Conservation (phyloP, 2,888 invertebrate genomes). For the Dorcus hopei region DNA sequence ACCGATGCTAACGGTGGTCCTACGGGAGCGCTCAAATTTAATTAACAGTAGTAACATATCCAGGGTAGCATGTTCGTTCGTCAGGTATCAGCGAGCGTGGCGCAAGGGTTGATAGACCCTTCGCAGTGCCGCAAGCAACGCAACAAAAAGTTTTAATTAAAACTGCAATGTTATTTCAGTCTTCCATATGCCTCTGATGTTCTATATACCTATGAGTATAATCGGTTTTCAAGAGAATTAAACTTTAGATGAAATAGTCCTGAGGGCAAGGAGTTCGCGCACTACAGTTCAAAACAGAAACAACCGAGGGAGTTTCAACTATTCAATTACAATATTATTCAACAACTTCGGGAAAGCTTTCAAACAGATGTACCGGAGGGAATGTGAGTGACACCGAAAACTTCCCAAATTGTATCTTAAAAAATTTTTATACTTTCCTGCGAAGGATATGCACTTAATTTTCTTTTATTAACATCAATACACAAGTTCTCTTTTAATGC, state of each 20-base stretch:
- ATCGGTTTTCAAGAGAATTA: conserved; percentile 3
- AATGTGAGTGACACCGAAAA: not conserved
- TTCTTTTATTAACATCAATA: not conserved
- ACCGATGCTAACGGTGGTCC: conserved; percentile 18
- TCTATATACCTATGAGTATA: conserved; percentile 3
- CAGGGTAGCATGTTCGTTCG: conserved; percentile 21
- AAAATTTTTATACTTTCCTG: not conserved
- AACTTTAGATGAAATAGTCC: conserved; percentile 1
- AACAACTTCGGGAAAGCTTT: conserved; percentile 2
- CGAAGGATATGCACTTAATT: not conserved
- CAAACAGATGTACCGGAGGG: conserved; percentile 1
- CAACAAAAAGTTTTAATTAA: conserved; percentile 1
- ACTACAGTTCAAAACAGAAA: not conserved
- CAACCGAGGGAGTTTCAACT: conserved; percentile 12
- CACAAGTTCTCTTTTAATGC: no score
- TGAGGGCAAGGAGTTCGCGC: conserved; percentile 2
- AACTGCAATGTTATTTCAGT: conserved; percentile 3
- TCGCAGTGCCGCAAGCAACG: not conserved
- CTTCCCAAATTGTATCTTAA: not conserved
- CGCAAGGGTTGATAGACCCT: not conserved
- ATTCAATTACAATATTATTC: conserved; percentile 13
- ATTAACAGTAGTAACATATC: conserved; percentile 33
- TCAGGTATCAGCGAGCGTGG: conserved; percentile 20
- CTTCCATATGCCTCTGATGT: not conserved
- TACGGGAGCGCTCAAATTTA: conserved; percentile 31